Conservation (phyloP, 2,113 vertebrate species). For the Empidonax alnorum region DNA sequence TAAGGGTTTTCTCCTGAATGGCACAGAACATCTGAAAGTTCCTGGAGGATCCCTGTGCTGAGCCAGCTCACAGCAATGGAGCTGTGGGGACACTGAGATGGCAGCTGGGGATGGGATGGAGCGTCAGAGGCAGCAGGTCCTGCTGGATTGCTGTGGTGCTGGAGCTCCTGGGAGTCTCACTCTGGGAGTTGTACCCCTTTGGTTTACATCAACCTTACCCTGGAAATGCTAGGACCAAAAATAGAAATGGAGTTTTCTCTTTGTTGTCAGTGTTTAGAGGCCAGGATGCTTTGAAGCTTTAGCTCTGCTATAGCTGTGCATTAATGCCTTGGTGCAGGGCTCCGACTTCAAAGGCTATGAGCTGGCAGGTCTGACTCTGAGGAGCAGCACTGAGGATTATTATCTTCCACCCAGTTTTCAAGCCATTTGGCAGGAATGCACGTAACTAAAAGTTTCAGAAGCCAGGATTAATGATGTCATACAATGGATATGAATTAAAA, state of each 20-base stretch:
- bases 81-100: neutral
- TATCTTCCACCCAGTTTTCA: slow-evolving; percentile 32
- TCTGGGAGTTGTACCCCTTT: neutral
- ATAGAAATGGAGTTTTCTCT: neutral
- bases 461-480: slow-evolving; percentile 36
- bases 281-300: slow-evolving; percentile 58
- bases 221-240: neutral
- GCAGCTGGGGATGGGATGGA: neutral
- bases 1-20: neutral
- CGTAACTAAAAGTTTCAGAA: slow-evolving; percentile 31
- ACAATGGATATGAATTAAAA: slow-evolving; percentile 4
- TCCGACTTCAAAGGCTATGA: slow-evolving; percentile 58
- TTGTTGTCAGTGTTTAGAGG: slow-evolving; percentile 1
- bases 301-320: neutral
- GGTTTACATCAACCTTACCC: neutral
- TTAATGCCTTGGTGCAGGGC: slow-evolving; percentile 32
- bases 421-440: slow-evolving; percentile 35
- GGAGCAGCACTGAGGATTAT: neutral
- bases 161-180: neutral
- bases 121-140: neutral
- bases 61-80: neutral
- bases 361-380: slow-evolving; percentile 27
- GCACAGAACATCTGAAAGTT: neutral
- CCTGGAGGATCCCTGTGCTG: neutral
- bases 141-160: neutral